Base-by-base conservation (phyloP, 2,797 vertebrate species). In the Stomatorhinus walkeri region DNA sequence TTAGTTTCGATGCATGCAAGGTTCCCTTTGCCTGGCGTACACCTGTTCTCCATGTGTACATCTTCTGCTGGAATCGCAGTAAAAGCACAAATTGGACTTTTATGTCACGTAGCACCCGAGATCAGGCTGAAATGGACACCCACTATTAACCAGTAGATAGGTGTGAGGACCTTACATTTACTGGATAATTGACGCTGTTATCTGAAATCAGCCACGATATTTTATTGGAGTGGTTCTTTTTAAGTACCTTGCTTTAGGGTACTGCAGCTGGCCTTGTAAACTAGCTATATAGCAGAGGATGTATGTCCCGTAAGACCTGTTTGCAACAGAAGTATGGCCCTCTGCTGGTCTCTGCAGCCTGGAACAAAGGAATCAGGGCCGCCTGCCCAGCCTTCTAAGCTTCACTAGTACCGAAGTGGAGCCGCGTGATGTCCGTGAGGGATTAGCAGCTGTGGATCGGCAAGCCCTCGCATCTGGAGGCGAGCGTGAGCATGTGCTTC, bases 11-110 rank as follows among this genome's bases (percentile, higher is more conserved):
- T 87, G 88, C 79, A 59, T 36, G 81, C 10, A 64, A 68, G 52
- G 85, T 85, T 52, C 76, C 1, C 2, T 56, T 54, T 12, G 19
- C 79, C 24, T 83, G n/a, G 10, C 56, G 76, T 81, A 90, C 90
- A 90, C 92, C 90, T 91, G 91, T 79, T 90, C 87, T 89, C 89
- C 89, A 90, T 91, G 90, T 91, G 90, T 85, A 87, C 87, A 85
- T 46, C 48, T 68, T 91, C 84, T 14, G 54, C 88, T 88, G 85
- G 81, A 76, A 59, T 72, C 79, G 72, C 86, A 91, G n/a, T 36
- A 48, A 9, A 88, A 48, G 24, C 88, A 85, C 14, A 28, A 32
- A 40, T 5, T 12, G 8, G 68, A 59, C 76, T 28, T 72, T 43
- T 40, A 36, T 24, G 51, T 88, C 54, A 61, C 8, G 4, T 59